Conservation (phyloP, 1,140 invertebrate species). For the Lutraria rhynchaena region DNA sequence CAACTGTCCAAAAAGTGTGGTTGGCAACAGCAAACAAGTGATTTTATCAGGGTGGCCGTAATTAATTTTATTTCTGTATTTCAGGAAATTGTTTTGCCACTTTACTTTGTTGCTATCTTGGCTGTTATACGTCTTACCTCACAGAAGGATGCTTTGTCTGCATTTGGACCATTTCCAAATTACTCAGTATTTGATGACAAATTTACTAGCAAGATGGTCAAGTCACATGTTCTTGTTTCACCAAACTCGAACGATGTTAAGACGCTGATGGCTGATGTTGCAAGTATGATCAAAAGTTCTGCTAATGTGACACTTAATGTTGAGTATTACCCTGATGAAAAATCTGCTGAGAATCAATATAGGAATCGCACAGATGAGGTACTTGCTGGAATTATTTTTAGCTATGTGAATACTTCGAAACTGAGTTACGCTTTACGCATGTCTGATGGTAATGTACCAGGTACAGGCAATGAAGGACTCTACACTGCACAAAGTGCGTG, state of each 20-base stretch:
- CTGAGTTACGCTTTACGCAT: conserved; percentile 61
- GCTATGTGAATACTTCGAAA: conserved; percentile 43
- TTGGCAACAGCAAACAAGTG: neutral
- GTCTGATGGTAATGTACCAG: neutral
- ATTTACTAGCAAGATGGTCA: neutral
- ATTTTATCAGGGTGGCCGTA: neutral
- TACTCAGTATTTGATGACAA: conserved; percentile 43
- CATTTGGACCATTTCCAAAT: conserved; percentile 58
- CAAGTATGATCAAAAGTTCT: conserved; percentile 52
- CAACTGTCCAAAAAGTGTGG: neutral
- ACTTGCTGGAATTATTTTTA: conserved; percentile 60
- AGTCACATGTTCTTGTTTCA: conserved; percentile 45
- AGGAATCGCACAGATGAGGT: neutral
- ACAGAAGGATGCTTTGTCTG: conserved; percentile 55
- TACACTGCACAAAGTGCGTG: conserved; percentile 15
- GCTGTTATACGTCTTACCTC: conserved; percentile 61
- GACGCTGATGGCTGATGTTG: conserved; percentile 57
- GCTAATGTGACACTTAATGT: conserved; percentile 30
- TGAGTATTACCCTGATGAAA: conserved; percentile 20
- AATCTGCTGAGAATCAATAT: conserved; percentile 16
- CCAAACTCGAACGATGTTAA: conserved; percentile 57
- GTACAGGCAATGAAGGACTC: neutral
- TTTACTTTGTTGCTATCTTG: conserved; percentile 69
- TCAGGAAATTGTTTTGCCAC: conserved; percentile 72
- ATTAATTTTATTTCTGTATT: conserved; percentile 44